These are phyloP conservation scores for Drosophila funebris DNA, from an alignment of 1,140 invertebrate genomes.

Conservation along the genomic window DNA sequence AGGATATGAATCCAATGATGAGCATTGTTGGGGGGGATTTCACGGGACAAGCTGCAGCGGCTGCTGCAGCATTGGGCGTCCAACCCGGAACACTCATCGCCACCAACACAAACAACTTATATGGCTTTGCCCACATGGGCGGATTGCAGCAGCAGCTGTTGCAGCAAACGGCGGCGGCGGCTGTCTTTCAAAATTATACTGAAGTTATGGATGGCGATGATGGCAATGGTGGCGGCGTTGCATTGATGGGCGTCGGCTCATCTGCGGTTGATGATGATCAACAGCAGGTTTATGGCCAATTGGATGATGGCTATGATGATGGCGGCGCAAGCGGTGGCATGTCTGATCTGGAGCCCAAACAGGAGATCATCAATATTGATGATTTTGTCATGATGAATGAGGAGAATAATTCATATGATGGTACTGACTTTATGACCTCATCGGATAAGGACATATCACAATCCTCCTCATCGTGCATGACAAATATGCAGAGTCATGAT, in stretches of 20 bases:
- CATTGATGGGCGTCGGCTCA: slow-evolving; percentile 39
- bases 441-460: slow-evolving; percentile 78
- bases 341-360: slow-evolving; percentile 71
- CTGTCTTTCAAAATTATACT: slow-evolving; percentile 74
- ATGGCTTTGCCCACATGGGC: slow-evolving; percentile 77
- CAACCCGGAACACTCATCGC: slow-evolving; percentile 74
- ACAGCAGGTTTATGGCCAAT: slow-evolving; percentile 65
- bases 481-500: slow-evolving; percentile 61
- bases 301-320: slow-evolving; percentile 73
- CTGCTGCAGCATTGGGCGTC: slow-evolving; percentile 68
- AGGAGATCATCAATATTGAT: slow-evolving; percentile 83
- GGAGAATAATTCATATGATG: slow-evolving; percentile 82
- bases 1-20: slow-evolving; percentile 84
- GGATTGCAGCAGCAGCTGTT: slow-evolving; percentile 76
- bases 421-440: slow-evolving; percentile 84
- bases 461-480: slow-evolving; percentile 69
- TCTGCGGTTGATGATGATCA: slow-evolving; percentile 75
- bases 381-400: slow-evolving; percentile 83
- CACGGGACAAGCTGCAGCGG: slow-evolving; percentile 72
- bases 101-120: slow-evolving; percentile 74
- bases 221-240: slow-evolving; percentile 48
- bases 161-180: slow-evolving; percentile 71
- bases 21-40: slow-evolving; percentile 83
- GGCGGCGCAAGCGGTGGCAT: slow-evolving; percentile 56
- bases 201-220: slow-evolving; percentile 70